Conservation (phyloP, 2,113 vertebrate genomes). For the Cariama cristata region DNA sequence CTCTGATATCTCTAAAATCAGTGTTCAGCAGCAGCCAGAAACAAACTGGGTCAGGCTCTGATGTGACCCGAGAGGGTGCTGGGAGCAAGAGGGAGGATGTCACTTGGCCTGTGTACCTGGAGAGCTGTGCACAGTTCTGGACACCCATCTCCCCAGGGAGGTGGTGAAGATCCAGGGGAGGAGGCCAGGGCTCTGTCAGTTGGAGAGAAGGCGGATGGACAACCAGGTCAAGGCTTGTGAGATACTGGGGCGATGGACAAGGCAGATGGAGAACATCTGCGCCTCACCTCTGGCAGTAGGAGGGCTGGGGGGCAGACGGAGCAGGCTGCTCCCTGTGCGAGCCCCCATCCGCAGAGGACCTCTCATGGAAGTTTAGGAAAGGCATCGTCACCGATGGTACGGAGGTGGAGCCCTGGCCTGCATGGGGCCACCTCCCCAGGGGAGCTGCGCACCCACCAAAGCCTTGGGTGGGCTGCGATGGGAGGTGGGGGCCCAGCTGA, state of each 20-base stretch:
- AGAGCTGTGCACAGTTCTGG: not conserved
- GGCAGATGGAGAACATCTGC: not conserved
- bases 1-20: not conserved
- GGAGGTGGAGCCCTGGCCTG: not conserved
- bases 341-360: not conserved
- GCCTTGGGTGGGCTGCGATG: accelerated
- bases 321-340: not conserved
- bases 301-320: not conserved
- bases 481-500: not conserved
- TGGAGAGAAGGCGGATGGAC: not conserved
- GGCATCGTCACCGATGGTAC: accelerated
- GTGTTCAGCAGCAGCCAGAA: not conserved
- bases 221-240: not conserved
- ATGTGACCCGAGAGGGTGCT: not conserved
- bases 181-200: not conserved
- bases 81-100: not conserved
- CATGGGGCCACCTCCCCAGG: not conserved
- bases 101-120: not conserved
- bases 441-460: not conserved
- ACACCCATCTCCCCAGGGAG: not conserved
- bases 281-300: too few species aligned
- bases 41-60: too few species aligned
- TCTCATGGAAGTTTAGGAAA: not conserved
- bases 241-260: too few species aligned
- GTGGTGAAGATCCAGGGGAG: not conserved